Evolutionary conservation across 2,113 vertebrate genomes (phyloP).

Genomic region (Pelecanus crispus): DNA sequence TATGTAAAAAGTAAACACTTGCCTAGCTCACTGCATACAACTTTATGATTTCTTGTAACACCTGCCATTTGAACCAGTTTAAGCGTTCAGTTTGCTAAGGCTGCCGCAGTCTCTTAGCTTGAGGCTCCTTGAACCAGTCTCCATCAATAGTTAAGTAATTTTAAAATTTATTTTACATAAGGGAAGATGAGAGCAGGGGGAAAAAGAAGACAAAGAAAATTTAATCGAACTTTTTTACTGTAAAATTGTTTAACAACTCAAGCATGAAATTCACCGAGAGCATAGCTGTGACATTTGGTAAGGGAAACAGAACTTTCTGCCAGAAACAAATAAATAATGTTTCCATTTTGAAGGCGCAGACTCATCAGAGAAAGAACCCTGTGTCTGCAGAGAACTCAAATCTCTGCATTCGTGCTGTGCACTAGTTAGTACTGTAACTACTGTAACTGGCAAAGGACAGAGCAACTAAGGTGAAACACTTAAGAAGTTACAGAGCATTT

Average conservation of each 20-base stretch:
- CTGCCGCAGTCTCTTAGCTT: background rate
- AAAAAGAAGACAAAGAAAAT: background rate
- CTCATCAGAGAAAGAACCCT: conserved; percentile 8
- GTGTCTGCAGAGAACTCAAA: background rate
- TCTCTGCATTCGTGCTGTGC: background rate
- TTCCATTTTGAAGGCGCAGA: conserved; percentile 30
- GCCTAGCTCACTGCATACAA: background rate
- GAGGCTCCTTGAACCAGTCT: background rate
- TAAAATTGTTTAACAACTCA: background rate
- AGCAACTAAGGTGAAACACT: background rate
- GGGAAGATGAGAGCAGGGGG: background rate
- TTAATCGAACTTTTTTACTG: background rate
- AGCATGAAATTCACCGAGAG: background rate
- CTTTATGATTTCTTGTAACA: background rate
- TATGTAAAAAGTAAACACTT: background rate
- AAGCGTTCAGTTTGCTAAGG: background rate
- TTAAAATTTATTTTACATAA: background rate
- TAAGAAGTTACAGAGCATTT: background rate
- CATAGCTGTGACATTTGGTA: conserved; percentile 23
- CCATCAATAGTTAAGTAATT: background rate
- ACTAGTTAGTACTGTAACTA: background rate
- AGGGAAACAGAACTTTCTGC: conserved; percentile 36
- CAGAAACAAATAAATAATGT: conserved; percentile 10
- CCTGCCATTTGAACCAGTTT: background rate
- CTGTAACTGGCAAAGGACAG: background rate